Evolutionary conservation across 2,797 vertebrate genomes (phyloP), one percentile per base, ranked within the genome.

Genomic region (Apogon hyalosoma): DNA sequence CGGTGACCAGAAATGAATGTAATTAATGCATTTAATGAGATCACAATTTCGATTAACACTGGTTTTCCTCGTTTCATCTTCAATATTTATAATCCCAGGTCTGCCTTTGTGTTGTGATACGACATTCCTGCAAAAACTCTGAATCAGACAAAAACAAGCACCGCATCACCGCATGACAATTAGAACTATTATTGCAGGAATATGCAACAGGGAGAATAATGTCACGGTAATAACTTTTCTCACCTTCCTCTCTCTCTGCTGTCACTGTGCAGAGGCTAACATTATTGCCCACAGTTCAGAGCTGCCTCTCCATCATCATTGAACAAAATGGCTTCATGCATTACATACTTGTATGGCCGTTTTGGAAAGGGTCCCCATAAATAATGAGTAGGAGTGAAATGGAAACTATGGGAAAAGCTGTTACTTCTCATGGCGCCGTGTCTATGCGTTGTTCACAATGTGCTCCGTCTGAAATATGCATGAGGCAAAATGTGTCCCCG

Each of bases 401-500:
- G 75, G 82, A 89, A 91, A 91, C 87, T 85, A 89, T 69, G 55
- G 28, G 63, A 61, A 85, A 87, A 87, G 81, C 80, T 79, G 88
- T 86, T 90, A 77, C 84, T 87, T 91, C 69, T 84, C 77, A 75
- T 64, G 58, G 7, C 33, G 58, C 19, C 10, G 13, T 57, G 55
- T 79, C 82, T 71, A 73, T 60, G 50, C 28, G 40, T 59, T 74
- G 65, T 77, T 87, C 77, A 75, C 73, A 87, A 80, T 87, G 69
- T 70, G 69, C 59, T 50, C 43, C 12, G 0, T 72, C 50, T 92
- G 79, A 91, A 92, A 89, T 89, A 91, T 92, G 82, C 87, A 90
- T 88, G 86, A 90, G 84, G 63, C 56, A 43, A 84, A 89, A 82
- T 86, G 77, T 83, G 77, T 81, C 78, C 71, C 63, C 2, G 18